Evolutionary conservation across 2,888 invertebrate species (phyloP).

Genomic region (Melanotus villosus): DNA sequence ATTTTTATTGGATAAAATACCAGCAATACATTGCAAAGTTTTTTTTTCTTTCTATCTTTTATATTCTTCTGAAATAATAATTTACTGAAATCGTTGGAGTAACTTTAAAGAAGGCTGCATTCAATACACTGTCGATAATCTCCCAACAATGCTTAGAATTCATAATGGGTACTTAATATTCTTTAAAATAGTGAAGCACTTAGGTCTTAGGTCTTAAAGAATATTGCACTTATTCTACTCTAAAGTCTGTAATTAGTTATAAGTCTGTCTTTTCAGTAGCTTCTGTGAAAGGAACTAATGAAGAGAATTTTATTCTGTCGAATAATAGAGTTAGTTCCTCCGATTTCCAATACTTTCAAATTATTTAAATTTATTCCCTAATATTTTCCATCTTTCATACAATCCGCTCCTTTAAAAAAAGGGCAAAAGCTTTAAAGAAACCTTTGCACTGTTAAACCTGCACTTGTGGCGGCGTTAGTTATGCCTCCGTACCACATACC

Average conservation of each 20-base stretch:
- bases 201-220: background rate
- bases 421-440: background rate
- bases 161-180: too few relatives aligned
- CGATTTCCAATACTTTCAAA: slow-evolving; percentile 1
- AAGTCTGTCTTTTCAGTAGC: background rate
- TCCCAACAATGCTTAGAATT: too few relatives aligned
- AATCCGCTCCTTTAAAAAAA: background rate
- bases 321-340: slow-evolving; percentile 21
- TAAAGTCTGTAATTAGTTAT: slow-evolving; percentile 5
- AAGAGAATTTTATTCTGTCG: slow-evolving; percentile 7
- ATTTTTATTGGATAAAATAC: too few relatives aligned
- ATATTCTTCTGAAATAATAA: too few relatives aligned
- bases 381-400: background rate
- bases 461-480: background rate
- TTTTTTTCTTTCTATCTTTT: too few relatives aligned
- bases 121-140: too few relatives aligned
- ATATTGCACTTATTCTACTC: background rate
- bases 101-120: too few relatives aligned
- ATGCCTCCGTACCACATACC: background rate
- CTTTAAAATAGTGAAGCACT: too few relatives aligned
- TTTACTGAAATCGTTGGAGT: too few relatives aligned
- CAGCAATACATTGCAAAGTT: too few relatives aligned
- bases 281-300: background rate
- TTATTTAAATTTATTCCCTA: slow-evolving; percentile 12
- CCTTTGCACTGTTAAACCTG: background rate